A percentile compares a stretch with the other conserved stretches of the same genome.
phyloP scores from a whole-genome alignment of 2,113 vertebrate genomes.

The Mungos mungo region DNA sequence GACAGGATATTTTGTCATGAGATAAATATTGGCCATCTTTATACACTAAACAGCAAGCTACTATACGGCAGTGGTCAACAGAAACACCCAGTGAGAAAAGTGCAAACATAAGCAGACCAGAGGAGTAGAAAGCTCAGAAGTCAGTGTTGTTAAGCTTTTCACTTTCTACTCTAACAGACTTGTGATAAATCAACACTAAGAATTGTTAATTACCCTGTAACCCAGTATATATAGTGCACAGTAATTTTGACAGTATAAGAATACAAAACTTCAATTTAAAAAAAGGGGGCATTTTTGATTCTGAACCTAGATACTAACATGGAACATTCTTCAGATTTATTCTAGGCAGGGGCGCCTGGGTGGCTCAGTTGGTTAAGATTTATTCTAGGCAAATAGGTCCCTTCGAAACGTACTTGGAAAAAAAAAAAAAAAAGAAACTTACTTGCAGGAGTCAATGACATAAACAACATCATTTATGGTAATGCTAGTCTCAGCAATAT shows the following conservation, averaged over 20 bases:
- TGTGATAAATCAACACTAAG: not conserved
- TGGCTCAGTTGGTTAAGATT: not conserved
- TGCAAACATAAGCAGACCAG: not conserved
- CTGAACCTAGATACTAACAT: not conserved
- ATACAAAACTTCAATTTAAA: not conserved
- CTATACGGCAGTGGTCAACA: not conserved
- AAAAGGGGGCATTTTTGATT: not conserved
- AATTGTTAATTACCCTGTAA: not conserved
- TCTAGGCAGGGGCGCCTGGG: not conserved
- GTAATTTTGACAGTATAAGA: not conserved
- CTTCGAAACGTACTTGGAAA: constrained; percentile 90
- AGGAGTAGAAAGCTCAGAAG: not conserved
- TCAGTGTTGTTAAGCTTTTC: not conserved
- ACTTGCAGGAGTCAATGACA: constrained; percentile 99
- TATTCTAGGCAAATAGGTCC: not conserved
- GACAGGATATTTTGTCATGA: not conserved
- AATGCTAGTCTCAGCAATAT: constrained; percentile 97
- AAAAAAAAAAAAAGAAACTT: constrained; percentile 77
- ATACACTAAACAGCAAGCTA: not conserved
- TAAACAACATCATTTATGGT: constrained; percentile 99
- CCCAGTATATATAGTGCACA: not conserved
- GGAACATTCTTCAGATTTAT: not conserved
- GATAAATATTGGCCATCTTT: not conserved
- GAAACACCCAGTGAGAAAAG: not conserved
- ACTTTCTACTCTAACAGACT: not conserved